phyloP scores from a whole-genome alignment of 2,888 invertebrate genomes.

The Leptopterna dolabrata region DNA sequence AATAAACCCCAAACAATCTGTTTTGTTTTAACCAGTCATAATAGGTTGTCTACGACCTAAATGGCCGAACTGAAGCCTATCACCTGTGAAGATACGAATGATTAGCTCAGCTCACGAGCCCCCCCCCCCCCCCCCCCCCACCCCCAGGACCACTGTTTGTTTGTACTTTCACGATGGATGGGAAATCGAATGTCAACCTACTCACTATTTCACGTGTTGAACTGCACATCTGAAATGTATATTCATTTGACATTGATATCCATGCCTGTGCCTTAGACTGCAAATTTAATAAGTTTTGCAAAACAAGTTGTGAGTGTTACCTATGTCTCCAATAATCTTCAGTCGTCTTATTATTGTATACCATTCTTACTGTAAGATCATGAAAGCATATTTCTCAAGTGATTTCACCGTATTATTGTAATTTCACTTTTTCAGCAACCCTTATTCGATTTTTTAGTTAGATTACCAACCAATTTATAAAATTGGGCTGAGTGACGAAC shows the following conservation, averaged over 20 bases:
- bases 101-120: too few species aligned
- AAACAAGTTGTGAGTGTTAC: neutral
- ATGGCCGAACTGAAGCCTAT: too few species aligned
- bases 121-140: neutral
- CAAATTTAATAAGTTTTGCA: slow-evolving; percentile 12
- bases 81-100: slow-evolving; percentile 12
- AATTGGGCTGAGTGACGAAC: neutral
- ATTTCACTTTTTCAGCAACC: neutral
- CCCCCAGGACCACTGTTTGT: neutral
- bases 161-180: neutral
- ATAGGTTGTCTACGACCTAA: neutral
- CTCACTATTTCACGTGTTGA: neutral
- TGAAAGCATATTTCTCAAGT: neutral
- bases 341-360: neutral
- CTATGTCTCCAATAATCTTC: neutral
- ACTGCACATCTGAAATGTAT: neutral
- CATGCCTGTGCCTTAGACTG: slow-evolving; percentile 38
- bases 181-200: neutral
- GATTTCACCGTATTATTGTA: neutral
- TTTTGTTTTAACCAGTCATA: too few species aligned
- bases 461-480: neutral
- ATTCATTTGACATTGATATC: slow-evolving; percentile 12
- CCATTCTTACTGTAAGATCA: neutral
- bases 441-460: neutral
- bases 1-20: too few species aligned